Base-by-base conservation (phyloP, 1,140 invertebrate species). In the Anagrus nilaparvatae region DNA sequence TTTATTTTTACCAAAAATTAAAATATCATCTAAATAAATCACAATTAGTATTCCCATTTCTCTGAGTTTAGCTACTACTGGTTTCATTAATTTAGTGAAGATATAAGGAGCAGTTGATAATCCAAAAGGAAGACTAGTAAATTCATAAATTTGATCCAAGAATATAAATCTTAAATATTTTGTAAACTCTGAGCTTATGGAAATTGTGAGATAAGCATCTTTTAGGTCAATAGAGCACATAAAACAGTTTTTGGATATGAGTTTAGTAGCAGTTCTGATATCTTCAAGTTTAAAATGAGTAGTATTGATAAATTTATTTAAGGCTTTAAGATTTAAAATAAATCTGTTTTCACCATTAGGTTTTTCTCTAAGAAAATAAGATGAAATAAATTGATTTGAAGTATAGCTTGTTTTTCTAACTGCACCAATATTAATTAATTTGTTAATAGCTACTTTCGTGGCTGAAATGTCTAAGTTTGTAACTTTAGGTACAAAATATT, bases 401-500 rank as follows among this genome's bases (percentile, higher is more conserved):
- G 45, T 35, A 29, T 40, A 24, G 3, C 41, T 48, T 8, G 51
- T 50, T 39, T 47, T 46, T 24, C 43, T n/a, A n/a, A n/a, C n/a
- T n/a, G n/a, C n/a, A n/a, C n/a, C n/a, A n/a, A n/a, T n/a, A n/a
- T n/a, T n/a, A n/a, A n/a, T n/a, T n/a, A 40, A 40, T 57, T 48
- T 25, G 55, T 52, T 34, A 58, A 27, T 45, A 52, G 52, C 38
- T 55, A 58, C 20, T 55, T 50, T 17, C 30, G 38, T 10, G 53
- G 36, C 25, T 41, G n/a, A 14, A 58, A 46, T 37, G 53, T 55
- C 16, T 44, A 33, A 34, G 56, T 56, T 10, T 54, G 21, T 13
- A 46, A 23, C 45, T 58, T 53, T 24, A 55, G 31, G 37, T 57
- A 55, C 14, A 57, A 36, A 20, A 57, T 55, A 41, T n/a, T n/a